Evolutionary conservation across 2,113 vertebrate genomes (phyloP), one percentile per base, ranked within the genome.

Genomic region (Triplophysa dalaica): DNA sequence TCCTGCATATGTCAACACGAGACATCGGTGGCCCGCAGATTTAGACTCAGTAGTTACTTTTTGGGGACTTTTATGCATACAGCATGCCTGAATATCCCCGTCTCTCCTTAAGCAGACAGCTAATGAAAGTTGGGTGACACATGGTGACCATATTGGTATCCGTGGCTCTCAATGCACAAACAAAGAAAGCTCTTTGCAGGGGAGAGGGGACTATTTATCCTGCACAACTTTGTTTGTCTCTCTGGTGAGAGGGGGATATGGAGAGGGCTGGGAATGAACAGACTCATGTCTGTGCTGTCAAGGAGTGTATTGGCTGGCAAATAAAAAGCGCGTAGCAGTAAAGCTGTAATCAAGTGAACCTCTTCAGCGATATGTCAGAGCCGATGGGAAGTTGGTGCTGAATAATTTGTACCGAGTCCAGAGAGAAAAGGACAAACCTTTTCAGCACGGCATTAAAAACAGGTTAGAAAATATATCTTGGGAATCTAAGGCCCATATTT

Each of bases 171-270:
- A 63, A 62, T 65, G 43, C 62, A 74, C 75, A 74, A 70, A 80
- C 78, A 80, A 80, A 64, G 78, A 50, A 52, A 19, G 60, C 60
- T 43, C 72, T 38, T 82, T 81, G 75, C 38, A 79, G n/a, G 24
- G 33, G n/a, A 54, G 75, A 70, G 70, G 54, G 22, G 63, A 64
- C 79, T 77, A 62, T 82, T 79, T 56, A 77, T 84, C 79, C 77
- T 78, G 26, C 60, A 41, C 66, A 26, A 73, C 63, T 61, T 29
- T 73, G 75, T 73, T 60, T 82, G 75, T 78, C 75, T 82, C 43
- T 72, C 43, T 45, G 43, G 68, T 67, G 33, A 33, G 56, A n/a
- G 38, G 56, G 63, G 48, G 24, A 64, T 41, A 33, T 2, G 48
- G 45, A 52, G 67, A 68, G 43, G 22, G 17, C 52, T 48, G 38